A percentile compares a stretch with the other conserved stretches of the same genome.
Conservation (phyloP, 30 jellyfish, hydroid and myxozoan species). For the Nemopilema nomurai region DNA sequence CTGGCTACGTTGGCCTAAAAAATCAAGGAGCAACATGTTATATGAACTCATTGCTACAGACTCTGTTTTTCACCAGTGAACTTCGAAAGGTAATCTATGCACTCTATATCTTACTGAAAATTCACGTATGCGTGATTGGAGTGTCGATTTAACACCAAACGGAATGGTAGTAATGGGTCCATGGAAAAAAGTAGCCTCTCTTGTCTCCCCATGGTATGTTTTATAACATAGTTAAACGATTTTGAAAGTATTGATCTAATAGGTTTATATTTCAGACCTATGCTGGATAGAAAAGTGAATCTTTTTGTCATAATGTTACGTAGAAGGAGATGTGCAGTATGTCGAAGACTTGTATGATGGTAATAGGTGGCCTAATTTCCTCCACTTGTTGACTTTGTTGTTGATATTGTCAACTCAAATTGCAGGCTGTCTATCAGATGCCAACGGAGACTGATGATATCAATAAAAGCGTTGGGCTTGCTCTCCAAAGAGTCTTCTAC, state of each 20-base stretch:
- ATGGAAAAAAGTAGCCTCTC: no score
- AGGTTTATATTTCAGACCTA: no score
- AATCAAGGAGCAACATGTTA: conserved; percentile 99
- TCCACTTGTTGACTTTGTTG: neutral
- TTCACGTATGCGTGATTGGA: no score
- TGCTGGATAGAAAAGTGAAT: no score
- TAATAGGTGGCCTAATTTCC: neutral
- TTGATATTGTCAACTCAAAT: neutral
- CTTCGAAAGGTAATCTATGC: conserved; percentile 96
- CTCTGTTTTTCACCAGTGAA: conserved; percentile 86
- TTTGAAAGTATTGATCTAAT: no score
- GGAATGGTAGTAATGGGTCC: no score
- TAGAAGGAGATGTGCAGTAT: no score
- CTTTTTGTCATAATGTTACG: no score
- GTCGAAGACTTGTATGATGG: neutral
- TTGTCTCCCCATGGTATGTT: no score
- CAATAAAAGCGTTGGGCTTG: conserved; percentile 95
- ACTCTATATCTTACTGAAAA: no score
- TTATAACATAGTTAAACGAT: neutral
- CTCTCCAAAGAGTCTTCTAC: conserved; percentile 92
- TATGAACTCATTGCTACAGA: conserved; percentile 97
- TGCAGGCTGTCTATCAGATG: conserved; percentile 97
- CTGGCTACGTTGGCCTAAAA: conserved; percentile 96
- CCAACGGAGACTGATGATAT: conserved; percentile 98
- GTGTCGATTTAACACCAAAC: no score